Evolutionary conservation across 2,888 invertebrate genomes (phyloP).

Genomic region (Lepidochrysops patricia): DNA sequence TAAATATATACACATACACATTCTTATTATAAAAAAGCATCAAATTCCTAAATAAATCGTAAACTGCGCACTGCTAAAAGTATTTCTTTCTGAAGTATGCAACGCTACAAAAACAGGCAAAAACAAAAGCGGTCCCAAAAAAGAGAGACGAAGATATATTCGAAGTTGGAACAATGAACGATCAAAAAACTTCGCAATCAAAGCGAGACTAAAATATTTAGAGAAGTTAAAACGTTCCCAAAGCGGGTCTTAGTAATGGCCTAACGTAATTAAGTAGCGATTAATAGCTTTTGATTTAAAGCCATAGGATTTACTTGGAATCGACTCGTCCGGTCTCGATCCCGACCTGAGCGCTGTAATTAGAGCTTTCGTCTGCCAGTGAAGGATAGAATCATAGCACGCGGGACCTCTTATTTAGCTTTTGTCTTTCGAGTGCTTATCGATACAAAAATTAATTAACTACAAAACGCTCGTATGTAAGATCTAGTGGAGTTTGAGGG

Average conservation of each 20-base stretch:
- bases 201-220: slow-evolving; percentile 1
- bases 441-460: background rate
- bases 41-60: too few species aligned
- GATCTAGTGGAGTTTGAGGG: background rate
- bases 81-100: background rate
- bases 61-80: too few species aligned
- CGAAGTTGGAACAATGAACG: background rate
- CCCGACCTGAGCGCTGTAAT: background rate
- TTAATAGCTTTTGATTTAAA: slow-evolving; percentile 3
- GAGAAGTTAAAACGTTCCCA: slow-evolving; percentile 1
- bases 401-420: background rate
- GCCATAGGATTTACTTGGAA: slow-evolving; percentile 1
- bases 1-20: too few species aligned
- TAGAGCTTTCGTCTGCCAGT: background rate
- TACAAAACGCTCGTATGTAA: background rate
- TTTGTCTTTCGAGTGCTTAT: background rate
- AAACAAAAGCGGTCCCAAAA: background rate
- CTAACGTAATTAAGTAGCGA: slow-evolving; percentile 5
- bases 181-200: background rate
- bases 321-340: slow-evolving; percentile 2
- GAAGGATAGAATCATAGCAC: background rate
- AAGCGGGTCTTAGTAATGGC: background rate
- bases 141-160: background rate
- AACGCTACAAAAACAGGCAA: background rate
- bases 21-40: too few species aligned